phyloP scores from a whole-genome alignment of 2,888 invertebrate species.

The Prosopocoilus inquinatus region DNA sequence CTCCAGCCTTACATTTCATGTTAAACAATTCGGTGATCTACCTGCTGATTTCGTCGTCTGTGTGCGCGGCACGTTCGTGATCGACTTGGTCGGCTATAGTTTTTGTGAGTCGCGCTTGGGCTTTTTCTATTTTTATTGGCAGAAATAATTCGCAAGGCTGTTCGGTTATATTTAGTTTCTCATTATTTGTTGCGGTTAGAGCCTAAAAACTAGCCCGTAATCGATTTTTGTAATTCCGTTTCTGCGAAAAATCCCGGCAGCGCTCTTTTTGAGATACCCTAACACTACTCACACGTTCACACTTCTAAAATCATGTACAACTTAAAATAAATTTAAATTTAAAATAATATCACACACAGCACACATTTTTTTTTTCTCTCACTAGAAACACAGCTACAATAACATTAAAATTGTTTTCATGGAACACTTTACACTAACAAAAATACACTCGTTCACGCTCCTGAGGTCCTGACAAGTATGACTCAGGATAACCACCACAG shows the following conservation, averaged over 20 bases:
- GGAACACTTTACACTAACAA: too few relatives aligned
- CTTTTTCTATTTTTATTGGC: constrained; percentile 29
- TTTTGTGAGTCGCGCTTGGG: constrained; percentile 19
- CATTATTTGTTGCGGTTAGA: constrained; percentile 32
- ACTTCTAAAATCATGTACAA: too few relatives aligned
- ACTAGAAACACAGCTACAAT: too few relatives aligned
- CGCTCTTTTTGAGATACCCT: background rate
- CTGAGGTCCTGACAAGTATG: too few relatives aligned
- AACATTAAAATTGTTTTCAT: too few relatives aligned
- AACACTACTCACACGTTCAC: too few relatives aligned
- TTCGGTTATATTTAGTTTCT: constrained; percentile 30
- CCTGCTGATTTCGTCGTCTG: constrained; percentile 13
- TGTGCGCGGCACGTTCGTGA: constrained; percentile 15
- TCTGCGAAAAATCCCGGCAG: background rate
- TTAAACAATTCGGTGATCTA: constrained; percentile 34
- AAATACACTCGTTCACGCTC: too few relatives aligned
- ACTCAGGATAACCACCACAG: too few relatives aligned
- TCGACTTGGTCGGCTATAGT: constrained; percentile 19
- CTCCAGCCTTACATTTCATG: constrained; percentile 33
- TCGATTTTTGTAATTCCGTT: background rate
- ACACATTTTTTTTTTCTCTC: too few relatives aligned
- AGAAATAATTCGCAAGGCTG: constrained; percentile 36
- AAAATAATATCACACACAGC: too few relatives aligned
- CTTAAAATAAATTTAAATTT: too few relatives aligned
- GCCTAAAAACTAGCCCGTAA: background rate